A percentile compares a stretch with the other conserved stretches of the same genome.
phyloP scores from a whole-genome alignment of 1,140 invertebrate genomes.

The Pogonus chalceus region DNA sequence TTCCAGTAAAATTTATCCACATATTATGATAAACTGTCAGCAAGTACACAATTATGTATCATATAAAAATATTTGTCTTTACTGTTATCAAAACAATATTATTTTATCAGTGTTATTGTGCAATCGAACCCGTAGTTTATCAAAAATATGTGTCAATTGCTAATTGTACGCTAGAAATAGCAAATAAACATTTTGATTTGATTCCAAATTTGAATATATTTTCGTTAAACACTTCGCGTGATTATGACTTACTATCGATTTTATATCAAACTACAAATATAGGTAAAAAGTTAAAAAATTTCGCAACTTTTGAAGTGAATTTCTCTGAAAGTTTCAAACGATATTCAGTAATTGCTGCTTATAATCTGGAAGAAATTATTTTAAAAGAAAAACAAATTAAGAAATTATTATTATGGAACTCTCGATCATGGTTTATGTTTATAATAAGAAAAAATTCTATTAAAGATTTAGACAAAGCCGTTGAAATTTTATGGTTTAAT shows the following conservation, averaged over 20 bases:
- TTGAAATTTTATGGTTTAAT: neutral
- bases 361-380: neutral
- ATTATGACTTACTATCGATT: neutral
- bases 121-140: too few relatives aligned
- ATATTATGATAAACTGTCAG: too few relatives aligned
- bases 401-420: conserved; percentile 5
- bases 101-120: too few relatives aligned
- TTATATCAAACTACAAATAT: neutral
- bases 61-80: too few relatives aligned
- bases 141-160: neutral
- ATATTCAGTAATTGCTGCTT: neutral
- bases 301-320: neutral
- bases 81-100: too few relatives aligned
- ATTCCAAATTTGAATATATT: neutral
- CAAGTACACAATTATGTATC: too few relatives aligned
- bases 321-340: neutral
- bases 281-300: neutral
- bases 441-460: neutral
- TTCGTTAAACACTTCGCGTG: neutral
- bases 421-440: conserved; percentile 8
- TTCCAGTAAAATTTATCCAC: too few relatives aligned
- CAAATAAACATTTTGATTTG: neutral
- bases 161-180: neutral
- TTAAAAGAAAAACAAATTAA: neutral
- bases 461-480: neutral